A percentile compares a stretch with the other conserved stretches of the same genome.
Conservation (phyloP, 2,797 vertebrate species). For the Takifugu ocellatus region DNA sequence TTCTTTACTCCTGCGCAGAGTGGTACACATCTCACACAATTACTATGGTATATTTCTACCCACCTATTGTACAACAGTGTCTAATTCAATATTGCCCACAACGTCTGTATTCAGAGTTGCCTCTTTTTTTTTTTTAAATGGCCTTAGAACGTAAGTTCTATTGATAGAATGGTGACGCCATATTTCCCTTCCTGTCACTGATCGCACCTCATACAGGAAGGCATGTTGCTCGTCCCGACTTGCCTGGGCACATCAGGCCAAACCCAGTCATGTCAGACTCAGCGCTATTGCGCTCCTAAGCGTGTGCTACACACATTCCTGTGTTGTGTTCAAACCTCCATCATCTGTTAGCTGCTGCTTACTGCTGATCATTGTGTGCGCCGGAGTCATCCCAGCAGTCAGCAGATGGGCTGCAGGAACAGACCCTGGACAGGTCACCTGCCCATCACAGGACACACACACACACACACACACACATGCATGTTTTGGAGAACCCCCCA, state of each 20-base stretch:
- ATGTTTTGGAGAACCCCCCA: no score
- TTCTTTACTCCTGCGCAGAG: no score
- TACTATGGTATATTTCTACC: no score
- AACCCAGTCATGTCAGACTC: conserved; percentile 25
- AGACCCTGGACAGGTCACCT: no score
- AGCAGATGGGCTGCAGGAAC: background rate
- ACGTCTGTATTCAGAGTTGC: no score
- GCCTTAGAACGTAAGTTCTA: no score
- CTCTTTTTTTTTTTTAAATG: no score
- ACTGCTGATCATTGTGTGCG: background rate
- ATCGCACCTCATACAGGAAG: conserved; percentile 31
- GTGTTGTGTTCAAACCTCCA: background rate
- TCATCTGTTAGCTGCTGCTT: conserved; percentile 3
- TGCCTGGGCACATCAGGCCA: conserved; percentile 58
- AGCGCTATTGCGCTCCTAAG: conserved; percentile 13
- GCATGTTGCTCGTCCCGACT: conserved; percentile 40
- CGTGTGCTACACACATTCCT: conserved; percentile 29
- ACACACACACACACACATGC: no score
- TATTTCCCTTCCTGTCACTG: conserved; percentile 2
- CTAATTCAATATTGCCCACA: no score
- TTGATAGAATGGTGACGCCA: background rate
- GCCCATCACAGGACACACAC: no score
- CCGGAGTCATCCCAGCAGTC: background rate
- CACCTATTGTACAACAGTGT: no score
- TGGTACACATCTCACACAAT: no score